These are phyloP conservation scores for Mesoclemmys tuberculata DNA, from an alignment of 2,113 vertebrate species.

Conservation along the genomic window DNA sequence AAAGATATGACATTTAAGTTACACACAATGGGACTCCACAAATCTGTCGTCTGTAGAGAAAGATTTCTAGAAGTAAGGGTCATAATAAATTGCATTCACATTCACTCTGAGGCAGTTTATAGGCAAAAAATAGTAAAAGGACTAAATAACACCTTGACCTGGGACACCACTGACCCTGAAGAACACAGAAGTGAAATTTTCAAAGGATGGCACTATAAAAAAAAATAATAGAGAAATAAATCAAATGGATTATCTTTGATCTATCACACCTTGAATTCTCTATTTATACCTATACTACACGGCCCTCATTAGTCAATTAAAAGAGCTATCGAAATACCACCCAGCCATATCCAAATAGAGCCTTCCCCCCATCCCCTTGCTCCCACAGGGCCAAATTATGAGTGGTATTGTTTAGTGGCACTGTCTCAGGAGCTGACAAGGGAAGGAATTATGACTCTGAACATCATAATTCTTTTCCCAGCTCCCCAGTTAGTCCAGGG, in stretches of 20 bases:
- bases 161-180: background rate
- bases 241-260: background rate
- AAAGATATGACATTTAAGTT: background rate
- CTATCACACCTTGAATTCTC: background rate
- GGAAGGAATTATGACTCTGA: background rate
- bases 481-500: fast-evolving
- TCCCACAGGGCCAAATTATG: background rate
- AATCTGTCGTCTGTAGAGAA: background rate
- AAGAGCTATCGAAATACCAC: background rate
- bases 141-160: background rate
- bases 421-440: background rate
- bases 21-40: background rate
- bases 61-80: background rate
- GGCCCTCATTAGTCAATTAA: background rate
- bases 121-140: background rate
- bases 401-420: background rate
- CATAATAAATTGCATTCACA: background rate
- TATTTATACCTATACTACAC: background rate
- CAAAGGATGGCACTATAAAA: background rate
- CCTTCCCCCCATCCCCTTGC: background rate
- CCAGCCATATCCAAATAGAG: background rate
- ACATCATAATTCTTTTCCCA: background rate
- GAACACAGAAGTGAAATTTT: background rate
- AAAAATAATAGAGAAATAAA: background rate
- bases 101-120: background rate